Evolutionary conservation across 2,113 vertebrate species (phyloP).

Genomic region (Oplegnathus fasciatus): DNA sequence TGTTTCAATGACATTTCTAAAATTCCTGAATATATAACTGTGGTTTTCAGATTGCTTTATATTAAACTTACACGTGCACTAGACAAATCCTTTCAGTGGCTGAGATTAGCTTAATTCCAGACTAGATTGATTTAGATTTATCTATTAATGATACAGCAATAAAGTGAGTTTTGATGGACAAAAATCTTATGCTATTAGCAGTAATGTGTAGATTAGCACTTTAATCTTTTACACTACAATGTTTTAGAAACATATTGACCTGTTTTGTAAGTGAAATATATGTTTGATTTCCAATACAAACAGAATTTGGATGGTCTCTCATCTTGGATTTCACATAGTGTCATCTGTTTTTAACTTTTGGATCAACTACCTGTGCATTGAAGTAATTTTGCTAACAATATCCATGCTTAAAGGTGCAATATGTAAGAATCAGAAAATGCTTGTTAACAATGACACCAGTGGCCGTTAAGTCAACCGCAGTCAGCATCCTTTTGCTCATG

Average conservation of each 20-base stretch:
- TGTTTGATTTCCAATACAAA: neutral
- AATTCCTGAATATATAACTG: neutral
- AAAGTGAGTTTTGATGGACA: neutral
- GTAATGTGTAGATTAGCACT: neutral
- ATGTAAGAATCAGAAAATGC: too few relatives aligned
- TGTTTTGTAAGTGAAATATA: neutral
- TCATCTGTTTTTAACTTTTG: neutral
- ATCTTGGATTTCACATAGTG: neutral
- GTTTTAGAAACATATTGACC: neutral
- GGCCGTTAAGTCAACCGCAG: too few relatives aligned
- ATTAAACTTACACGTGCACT: neutral
- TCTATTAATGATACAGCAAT: neutral
- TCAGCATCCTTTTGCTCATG: too few relatives aligned
- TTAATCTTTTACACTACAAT: too few relatives aligned
- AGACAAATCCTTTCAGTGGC: neutral
- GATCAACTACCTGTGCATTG: neutral
- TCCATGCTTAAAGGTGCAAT: too few relatives aligned
- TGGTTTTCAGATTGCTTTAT: neutral
- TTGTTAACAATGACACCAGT: too few relatives aligned
- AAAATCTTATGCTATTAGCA: neutral
- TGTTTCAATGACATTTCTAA: neutral
- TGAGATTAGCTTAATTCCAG: conserved; percentile 19
- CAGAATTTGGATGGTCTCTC: too few relatives aligned
- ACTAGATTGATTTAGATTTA: neutral
- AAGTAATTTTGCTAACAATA: neutral